Evolutionary conservation across 92 coral and sea anemone species (phyloP), one percentile per base, ranked within the genome.

Genomic region (Pocillopora grandis): DNA sequence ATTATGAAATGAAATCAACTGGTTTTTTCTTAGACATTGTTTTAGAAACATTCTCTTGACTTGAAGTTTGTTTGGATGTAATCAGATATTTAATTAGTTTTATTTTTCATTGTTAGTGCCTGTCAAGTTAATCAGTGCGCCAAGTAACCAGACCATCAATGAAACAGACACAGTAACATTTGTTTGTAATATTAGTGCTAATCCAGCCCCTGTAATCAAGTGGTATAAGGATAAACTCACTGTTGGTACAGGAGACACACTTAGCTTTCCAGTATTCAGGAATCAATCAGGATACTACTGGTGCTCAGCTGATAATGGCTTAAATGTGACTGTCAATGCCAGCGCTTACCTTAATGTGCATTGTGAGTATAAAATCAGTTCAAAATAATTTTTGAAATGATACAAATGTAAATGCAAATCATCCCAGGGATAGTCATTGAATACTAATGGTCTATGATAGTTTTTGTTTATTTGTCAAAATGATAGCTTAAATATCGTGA

Each of bases 291-390:
- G 83, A 20, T 20, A 48, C 31, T 78, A 78, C 33, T 36, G 52
- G 71, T 78, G 83, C 27, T 17, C 59, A 21, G 83, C 73, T 1
- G 37, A 52, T 15, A 78, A 65, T 65, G 74, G 10, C 73, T 65
- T 78, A 20, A 76, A 59, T 60, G 68, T 76, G 23, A 76, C 80
- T 31, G 16, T 59, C 10, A 76, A 76, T 33, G 55, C 80, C 60
- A 78, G 74, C n/a, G 63, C 80, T 31, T 76, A 76, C 33, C 80
- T 78, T 52, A 72, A 78, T 8, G 83, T 78, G 42, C 83, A 78
- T 9, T 78, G 83, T 78, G 66, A 62, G 83, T 78, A 42, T 20
- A 11, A 49, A 19, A 2, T 68, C n/a, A 35, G 2, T 68, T 1
- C 21, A 31, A 16, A 42, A 12, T 5, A 59, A 59, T 59, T 12